phyloP scores from a whole-genome alignment of 2,888 invertebrate species.

The Auanema freiburgensis region DNA sequence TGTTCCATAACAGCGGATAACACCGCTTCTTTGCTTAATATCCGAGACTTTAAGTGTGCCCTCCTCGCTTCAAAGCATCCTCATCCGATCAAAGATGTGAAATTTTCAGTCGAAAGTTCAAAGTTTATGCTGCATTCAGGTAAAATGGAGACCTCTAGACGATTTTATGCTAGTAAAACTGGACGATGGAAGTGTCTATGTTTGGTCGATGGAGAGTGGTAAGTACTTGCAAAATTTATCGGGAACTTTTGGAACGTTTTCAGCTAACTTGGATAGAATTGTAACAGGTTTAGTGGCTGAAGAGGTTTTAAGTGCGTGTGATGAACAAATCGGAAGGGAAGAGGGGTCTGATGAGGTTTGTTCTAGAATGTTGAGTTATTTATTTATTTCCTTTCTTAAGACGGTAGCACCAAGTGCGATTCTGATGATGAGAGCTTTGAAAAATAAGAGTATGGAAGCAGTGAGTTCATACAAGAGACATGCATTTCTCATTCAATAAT shows the following conservation, averaged over 20 bases:
- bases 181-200: constrained; percentile 94
- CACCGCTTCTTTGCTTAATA: constrained; percentile 88
- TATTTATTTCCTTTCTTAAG: constrained; percentile 63
- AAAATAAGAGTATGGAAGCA: constrained; percentile 89
- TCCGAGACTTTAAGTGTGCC: constrained; percentile 89
- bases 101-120: neutral
- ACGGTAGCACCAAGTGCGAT: constrained; percentile 89
- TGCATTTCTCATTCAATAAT: too few relatives aligned
- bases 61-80: constrained; percentile 89
- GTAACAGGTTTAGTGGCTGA: constrained; percentile 88
- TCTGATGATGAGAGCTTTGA: constrained; percentile 88
- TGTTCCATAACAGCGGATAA: constrained; percentile 94
- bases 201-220: constrained; percentile 99
- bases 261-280: constrained; percentile 90
- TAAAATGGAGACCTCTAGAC: constrained; percentile 75
- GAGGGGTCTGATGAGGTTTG: constrained; percentile 71
- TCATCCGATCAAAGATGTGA: constrained; percentile 82
- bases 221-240: neutral
- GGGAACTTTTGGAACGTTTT: constrained; percentile 2
- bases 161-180: constrained; percentile 97
- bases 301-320: constrained; percentile 88
- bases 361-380: neutral
- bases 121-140: constrained; percentile 13
- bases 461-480: constrained; percentile 69
- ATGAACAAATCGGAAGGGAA: constrained; percentile 76